Conservation (phyloP, 2,113 vertebrate genomes). For the Pungitius pungitius region DNA sequence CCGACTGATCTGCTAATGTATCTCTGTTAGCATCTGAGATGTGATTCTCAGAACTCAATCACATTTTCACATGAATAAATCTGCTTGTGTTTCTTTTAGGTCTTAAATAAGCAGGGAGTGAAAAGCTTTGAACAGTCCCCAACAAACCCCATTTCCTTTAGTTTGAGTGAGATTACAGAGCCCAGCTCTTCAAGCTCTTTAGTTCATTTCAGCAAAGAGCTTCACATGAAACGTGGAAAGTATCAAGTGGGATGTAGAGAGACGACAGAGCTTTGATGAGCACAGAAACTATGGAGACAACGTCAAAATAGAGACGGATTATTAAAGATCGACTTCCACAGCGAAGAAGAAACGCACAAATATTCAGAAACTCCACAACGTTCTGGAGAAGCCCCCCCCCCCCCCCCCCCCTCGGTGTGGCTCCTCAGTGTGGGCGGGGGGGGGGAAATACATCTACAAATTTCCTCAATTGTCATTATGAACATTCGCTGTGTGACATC, state of each 20-base stretch:
- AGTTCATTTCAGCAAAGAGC: too few relatives aligned
- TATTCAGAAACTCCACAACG: too few relatives aligned
- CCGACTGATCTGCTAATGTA: conserved; percentile 23
- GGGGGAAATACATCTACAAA: conserved; percentile 62
- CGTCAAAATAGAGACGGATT: too few relatives aligned
- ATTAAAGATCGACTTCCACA: too few relatives aligned
- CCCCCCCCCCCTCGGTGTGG: conserved; percentile 51
- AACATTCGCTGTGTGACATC: conserved; percentile 43
- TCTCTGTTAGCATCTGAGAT: conserved; percentile 30
- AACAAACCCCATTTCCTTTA: background rate
- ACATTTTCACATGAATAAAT: conserved; percentile 25
- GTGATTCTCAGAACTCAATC: conserved; percentile 24
- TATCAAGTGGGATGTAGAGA: too few relatives aligned
- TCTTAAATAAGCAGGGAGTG: background rate
- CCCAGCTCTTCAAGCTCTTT: background rate
- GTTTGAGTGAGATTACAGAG: too few relatives aligned
- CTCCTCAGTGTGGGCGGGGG: conserved; percentile 51
- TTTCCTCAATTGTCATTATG: conserved; percentile 65
- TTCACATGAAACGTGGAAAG: too few relatives aligned
- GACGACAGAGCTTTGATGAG: too few relatives aligned
- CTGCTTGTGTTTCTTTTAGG: background rate
- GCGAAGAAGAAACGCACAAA: too few relatives aligned
- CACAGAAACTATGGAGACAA: too few relatives aligned
- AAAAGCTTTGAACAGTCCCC: background rate
- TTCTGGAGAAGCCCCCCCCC: background rate